Evolutionary conservation across 2,888 invertebrate species (phyloP), one percentile per base, ranked within the genome.

Genomic region (Monoplex corrugatus): DNA sequence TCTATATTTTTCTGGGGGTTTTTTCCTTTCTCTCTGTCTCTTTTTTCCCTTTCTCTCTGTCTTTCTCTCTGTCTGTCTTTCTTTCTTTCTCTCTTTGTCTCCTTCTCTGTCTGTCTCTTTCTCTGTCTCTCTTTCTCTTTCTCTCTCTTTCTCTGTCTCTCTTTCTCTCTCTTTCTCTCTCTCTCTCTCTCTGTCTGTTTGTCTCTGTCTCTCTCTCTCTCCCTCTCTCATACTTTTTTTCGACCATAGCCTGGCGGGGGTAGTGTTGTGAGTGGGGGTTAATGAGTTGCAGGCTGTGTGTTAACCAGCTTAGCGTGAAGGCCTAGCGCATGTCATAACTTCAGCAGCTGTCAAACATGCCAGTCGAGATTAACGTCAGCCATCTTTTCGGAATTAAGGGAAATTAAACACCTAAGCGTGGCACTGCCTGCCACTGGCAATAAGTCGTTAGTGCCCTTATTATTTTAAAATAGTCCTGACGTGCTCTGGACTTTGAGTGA

Each of bases 341-440:
- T 5, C 19, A 23, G 32, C 87, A 87, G 75, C 87, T 87, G 87
- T 78, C 87, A 87, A 87, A 87, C 87, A 78, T 50, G 87, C 75
- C 87, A 78, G 23, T 2, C 28, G 16, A 35, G 38, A 68, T 87
- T 87, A 75, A 45, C 75, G 38, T 43, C 63, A 68, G 1, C 32
- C 68, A 86, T 38, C n/a, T 68, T 38, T 32, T 57, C n/a, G n/a
- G 13, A 38, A 19, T 85, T 85, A n/a, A n/a, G n/a, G n/a, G n/a
- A n/a, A n/a, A n/a, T n/a, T n/a, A n/a, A n/a, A n/a, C n/a, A n/a
- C n/a, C n/a, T n/a, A n/a, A n/a, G n/a, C n/a, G n/a, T n/a, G n/a
- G n/a, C n/a, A n/a, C n/a, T n/a, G n/a, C n/a, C n/a, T n/a, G n/a
- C n/a, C n/a, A n/a, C n/a, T n/a, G n/a, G n/a, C n/a, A n/a, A n/a